Conservation (phyloP, 2,113 vertebrate genomes). For the Canis aureus region DNA sequence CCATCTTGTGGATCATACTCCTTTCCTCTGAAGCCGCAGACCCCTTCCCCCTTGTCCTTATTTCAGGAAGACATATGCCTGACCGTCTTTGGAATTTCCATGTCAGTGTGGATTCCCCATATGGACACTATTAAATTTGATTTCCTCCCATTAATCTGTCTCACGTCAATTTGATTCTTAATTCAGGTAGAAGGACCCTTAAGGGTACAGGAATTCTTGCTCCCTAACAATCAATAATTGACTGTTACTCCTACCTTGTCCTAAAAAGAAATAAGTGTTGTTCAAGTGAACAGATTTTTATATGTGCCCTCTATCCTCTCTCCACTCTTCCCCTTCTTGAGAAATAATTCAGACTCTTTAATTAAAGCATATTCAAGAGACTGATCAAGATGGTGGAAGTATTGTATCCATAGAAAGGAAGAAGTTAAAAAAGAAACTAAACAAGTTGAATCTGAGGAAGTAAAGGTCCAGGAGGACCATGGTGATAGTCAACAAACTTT, state of each 20-base stretch:
- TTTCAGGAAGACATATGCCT: background rate
- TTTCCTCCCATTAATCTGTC: too few relatives aligned
- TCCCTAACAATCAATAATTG: background rate
- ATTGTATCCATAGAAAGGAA: slow-evolving; percentile 10
- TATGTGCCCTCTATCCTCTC: background rate
- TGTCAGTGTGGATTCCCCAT: too few relatives aligned
- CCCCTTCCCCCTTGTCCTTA: background rate
- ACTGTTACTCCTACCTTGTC: background rate
- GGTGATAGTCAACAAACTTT: background rate
- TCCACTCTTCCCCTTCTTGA: background rate
- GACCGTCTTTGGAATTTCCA: too few relatives aligned
- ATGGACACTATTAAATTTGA: too few relatives aligned
- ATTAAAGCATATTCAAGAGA: slow-evolving; percentile 32
- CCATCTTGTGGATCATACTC: background rate
- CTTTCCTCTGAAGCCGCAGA: background rate
- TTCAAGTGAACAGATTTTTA: slow-evolving; percentile 18
- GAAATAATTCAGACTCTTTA: slow-evolving; percentile 52
- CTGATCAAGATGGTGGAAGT: background rate
- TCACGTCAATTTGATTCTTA: background rate
- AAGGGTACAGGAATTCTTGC: background rate
- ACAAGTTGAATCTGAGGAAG: background rate
- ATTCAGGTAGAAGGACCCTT: background rate
- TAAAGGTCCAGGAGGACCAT: background rate
- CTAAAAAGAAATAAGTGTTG: background rate
- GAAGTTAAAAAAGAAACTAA: slow-evolving; percentile 12